Conservation (phyloP, 2,888 invertebrate species). For the Strigamia maritima region DNA sequence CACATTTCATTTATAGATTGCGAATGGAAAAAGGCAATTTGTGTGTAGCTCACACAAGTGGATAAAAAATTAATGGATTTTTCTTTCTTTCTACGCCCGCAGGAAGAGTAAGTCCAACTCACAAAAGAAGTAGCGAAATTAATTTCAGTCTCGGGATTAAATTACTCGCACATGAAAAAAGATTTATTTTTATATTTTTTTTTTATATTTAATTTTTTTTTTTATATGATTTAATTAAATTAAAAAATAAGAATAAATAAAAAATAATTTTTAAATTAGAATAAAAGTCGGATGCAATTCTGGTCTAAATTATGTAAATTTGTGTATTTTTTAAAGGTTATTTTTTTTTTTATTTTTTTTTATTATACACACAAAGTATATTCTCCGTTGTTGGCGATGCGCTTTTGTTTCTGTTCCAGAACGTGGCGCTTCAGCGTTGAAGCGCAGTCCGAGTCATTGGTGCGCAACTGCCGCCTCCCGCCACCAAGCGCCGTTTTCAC, state of each 20-base stretch:
- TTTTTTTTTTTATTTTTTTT: too few relatives aligned
- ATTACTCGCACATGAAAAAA: neutral
- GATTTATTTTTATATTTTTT: neutral
- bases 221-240: too few relatives aligned
- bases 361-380: slow-evolving; percentile 1
- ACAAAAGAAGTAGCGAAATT: slow-evolving; percentile 12
- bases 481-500: slow-evolving; percentile 12
- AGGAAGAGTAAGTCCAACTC: slow-evolving; percentile 8
- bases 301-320: neutral
- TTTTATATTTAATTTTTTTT: neutral
- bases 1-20: slow-evolving; percentile 23
- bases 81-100: neutral
- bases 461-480: slow-evolving; percentile 7
- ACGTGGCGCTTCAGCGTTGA: neutral
- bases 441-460: slow-evolving; percentile 16
- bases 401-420: neutral
- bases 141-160: neutral
- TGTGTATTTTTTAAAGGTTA: neutral
- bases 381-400: neutral
- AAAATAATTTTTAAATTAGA: too few relatives aligned
- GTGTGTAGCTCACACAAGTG: slow-evolving; percentile 23
- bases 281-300: too few relatives aligned
- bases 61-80: slow-evolving; percentile 23
- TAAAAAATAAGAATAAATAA: too few relatives aligned
- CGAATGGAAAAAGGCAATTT: slow-evolving; percentile 23